Conservation (phyloP, 2,113 vertebrate species). For the Odontesthes bonariensis region DNA sequence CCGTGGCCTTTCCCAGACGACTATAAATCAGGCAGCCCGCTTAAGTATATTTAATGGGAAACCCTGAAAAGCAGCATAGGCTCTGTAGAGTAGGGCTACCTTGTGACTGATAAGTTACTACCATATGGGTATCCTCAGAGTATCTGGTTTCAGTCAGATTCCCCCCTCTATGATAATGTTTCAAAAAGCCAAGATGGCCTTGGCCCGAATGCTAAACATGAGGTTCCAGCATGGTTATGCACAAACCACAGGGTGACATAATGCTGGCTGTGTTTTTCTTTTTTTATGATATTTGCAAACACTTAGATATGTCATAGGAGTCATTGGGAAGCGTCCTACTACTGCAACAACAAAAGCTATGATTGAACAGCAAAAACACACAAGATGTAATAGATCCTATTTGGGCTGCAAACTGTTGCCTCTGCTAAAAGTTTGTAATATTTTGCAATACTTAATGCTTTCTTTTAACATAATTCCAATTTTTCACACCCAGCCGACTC, state of each 20-base stretch:
- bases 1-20: too few relatives aligned
- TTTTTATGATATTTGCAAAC: too few relatives aligned
- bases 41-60: too few relatives aligned
- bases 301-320: background rate
- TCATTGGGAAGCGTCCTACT: background rate
- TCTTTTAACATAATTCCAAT: conserved; percentile 56
- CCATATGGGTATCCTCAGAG: too few relatives aligned
- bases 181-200: background rate
- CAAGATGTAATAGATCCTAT: background rate
- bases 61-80: background rate
- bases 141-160: background rate
- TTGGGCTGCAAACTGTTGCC: conserved; percentile 10
- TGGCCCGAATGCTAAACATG: too few relatives aligned
- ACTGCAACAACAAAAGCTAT: too few relatives aligned
- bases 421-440: conserved; percentile 44
- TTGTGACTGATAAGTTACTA: background rate
- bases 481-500: conserved; percentile 43
- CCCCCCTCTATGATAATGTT: background rate
- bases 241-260: background rate
- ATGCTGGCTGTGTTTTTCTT: too few relatives aligned
- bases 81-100: too few relatives aligned
- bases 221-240: background rate
- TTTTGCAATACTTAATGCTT: conserved; percentile 34
- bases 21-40: too few relatives aligned
- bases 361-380: background rate